Conservation (phyloP, 2,113 vertebrate genomes). For the Nicator chloris region DNA sequence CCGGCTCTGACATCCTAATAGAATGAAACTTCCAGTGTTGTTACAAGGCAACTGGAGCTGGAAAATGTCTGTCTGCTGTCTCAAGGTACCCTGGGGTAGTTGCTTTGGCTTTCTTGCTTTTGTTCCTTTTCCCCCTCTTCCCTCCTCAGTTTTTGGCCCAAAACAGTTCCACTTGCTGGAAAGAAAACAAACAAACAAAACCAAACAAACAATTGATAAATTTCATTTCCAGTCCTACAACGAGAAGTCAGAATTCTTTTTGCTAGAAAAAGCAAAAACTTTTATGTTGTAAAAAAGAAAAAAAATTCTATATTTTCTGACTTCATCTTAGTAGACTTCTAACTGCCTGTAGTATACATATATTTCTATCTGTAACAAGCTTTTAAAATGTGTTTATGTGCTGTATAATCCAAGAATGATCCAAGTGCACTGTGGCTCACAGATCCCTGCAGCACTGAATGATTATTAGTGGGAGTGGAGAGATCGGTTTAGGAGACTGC, state of each 20-base stretch:
- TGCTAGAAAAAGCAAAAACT: background rate
- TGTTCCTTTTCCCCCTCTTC: accelerated
- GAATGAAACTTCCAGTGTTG: too few relatives aligned
- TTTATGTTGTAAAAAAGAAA: background rate
- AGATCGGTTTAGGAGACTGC: background rate
- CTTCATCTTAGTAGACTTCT: background rate
- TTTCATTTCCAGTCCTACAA: background rate
- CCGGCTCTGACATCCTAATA: accelerated
- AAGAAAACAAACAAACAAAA: background rate
- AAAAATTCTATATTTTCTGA: background rate
- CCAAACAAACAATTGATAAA: background rate
- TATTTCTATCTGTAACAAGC: background rate
- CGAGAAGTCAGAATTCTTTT: background rate
- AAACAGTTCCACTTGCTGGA: background rate
- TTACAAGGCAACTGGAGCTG: background rate
- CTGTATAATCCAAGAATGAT: background rate
- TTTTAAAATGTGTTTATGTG: background rate
- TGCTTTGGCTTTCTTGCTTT: background rate
- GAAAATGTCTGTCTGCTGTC: accelerated
- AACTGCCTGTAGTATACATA: background rate
- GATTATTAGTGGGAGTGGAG: background rate
- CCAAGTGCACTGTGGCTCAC: background rate
- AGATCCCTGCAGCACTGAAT: background rate
- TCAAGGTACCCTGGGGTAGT: accelerated
- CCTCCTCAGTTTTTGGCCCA: background rate